Conservation (phyloP, 2,113 vertebrate genomes). For the Apteryx mantelli region DNA sequence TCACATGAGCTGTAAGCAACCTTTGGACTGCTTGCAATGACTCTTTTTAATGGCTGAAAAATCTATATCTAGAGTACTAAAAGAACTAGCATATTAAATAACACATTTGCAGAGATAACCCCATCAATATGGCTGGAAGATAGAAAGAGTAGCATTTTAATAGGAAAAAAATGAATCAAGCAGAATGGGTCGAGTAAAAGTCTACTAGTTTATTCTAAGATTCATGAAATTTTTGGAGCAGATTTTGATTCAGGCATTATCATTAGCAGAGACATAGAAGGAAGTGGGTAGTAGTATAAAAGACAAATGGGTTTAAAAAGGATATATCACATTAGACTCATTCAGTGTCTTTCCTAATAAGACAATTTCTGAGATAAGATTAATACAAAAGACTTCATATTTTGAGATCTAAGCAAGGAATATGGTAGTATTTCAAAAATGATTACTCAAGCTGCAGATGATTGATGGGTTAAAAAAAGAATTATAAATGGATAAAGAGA, state of each 20-base stretch:
- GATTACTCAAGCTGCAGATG: not conserved
- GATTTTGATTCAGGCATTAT: not conserved
- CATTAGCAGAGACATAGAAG: not conserved
- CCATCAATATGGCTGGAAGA: not conserved
- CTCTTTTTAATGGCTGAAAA: not conserved
- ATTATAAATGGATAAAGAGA: not conserved
- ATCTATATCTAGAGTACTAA: not conserved
- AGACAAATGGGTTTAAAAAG: not conserved
- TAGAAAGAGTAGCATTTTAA: not conserved
- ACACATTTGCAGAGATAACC: not conserved
- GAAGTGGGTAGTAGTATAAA: not conserved
- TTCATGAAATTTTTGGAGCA: not conserved
- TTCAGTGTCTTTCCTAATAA: not conserved
- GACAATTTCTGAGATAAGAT: not conserved
- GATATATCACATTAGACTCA: not conserved
- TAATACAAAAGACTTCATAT: not conserved
- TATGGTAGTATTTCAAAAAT: not conserved
- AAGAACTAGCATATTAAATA: not conserved
- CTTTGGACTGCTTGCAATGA: not conserved
- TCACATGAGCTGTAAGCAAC: not conserved
- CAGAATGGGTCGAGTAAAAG: not conserved
- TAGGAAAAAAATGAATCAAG: accelerated
- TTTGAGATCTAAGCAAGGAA: not conserved
- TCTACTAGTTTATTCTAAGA: not conserved
- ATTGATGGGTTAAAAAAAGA: not conserved